Evolutionary conservation across 2,888 invertebrate genomes (phyloP).

Genomic region (Apotomis capreana): DNA sequence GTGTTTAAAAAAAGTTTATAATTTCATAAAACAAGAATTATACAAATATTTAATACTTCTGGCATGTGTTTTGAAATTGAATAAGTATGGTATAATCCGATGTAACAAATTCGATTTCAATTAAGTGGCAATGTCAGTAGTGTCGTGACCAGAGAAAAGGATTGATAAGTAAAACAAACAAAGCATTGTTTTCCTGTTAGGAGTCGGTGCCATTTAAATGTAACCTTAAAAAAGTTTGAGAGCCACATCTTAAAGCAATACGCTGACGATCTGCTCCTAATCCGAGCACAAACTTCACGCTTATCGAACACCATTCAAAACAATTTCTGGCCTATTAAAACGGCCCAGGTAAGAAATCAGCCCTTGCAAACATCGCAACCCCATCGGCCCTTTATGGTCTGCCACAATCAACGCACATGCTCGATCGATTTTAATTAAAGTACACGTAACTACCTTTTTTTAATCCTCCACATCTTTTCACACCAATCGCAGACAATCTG

Average conservation of each 20-base stretch:
- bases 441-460: slow-evolving; percentile 36
- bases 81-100: no score
- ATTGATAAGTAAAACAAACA: no score
- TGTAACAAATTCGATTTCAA: no score
- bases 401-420: slow-evolving; percentile 42
- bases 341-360: slow-evolving; percentile 63
- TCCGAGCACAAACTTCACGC: slow-evolving; percentile 78
- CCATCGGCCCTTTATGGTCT: slow-evolving; percentile 35
- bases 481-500: neutral
- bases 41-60: no score
- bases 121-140: no score
- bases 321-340: slow-evolving; percentile 81
- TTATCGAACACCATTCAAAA: slow-evolving; percentile 76
- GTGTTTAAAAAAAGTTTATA: no score
- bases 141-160: no score
- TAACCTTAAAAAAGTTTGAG: slow-evolving; percentile 58
- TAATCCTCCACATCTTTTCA: slow-evolving; percentile 11
- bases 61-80: no score
- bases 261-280: slow-evolving; percentile 68
- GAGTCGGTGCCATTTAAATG: no score
- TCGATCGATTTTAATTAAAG: slow-evolving; percentile 42
- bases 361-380: slow-evolving; percentile 46
- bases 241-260: slow-evolving; percentile 53
- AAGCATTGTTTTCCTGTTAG: no score
- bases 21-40: no score